These are phyloP conservation scores for Rhinopithecus roxellana DNA, from an alignment of 2,113 vertebrate genomes.

Conservation along the genomic window DNA sequence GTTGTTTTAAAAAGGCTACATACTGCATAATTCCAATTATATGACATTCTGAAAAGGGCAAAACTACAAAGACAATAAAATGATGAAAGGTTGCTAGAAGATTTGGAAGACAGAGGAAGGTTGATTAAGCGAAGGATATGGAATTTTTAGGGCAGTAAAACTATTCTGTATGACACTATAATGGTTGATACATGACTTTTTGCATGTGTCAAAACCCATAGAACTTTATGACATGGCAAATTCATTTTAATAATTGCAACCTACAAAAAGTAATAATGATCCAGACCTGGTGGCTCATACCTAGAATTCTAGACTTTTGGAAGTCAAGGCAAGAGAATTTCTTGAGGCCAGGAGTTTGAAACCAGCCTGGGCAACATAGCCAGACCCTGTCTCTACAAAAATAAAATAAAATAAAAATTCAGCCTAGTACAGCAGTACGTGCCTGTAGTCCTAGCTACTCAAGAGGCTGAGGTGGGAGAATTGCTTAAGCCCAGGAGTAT, in stretches of 20 bases:
- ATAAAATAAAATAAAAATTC: no score
- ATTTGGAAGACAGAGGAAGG: not conserved
- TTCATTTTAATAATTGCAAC: not conserved
- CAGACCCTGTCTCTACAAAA: no score
- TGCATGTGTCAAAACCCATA: not conserved
- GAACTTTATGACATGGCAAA: not conserved
- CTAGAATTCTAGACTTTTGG: no score
- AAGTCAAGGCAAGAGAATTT: no score
- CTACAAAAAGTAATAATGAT: not conserved
- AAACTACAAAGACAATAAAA: not conserved
- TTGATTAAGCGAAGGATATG: not conserved
- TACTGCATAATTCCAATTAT: not conserved
- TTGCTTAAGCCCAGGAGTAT: no score
- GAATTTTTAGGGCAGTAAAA: not conserved
- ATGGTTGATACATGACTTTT: no score
- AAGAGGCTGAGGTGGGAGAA: no score
- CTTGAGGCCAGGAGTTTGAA: no score
- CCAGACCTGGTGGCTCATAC: no score
- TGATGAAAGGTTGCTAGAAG: not conserved
- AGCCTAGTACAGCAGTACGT: no score
- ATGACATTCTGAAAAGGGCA: not conserved
- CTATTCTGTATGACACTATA: not conserved
- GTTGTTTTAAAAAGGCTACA: not conserved
- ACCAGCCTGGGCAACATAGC: no score
- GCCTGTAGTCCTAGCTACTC: no score